Percentiles rank a stretch among this genome's conserved stretches.
phyloP scores from a whole-genome alignment of 2,113 vertebrate genomes.

The Colaptes auratus region DNA sequence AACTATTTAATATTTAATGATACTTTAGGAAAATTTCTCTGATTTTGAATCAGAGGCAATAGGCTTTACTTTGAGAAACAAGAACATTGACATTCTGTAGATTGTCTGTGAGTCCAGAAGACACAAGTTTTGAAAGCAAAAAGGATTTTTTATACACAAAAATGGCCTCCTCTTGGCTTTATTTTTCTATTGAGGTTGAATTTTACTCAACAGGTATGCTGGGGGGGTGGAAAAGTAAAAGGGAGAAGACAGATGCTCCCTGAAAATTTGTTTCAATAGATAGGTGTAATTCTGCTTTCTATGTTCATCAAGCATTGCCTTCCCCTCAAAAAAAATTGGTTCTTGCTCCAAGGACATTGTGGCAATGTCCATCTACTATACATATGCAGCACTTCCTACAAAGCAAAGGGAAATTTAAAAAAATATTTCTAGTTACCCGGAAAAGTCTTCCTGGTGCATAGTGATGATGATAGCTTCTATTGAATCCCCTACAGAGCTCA shows the following conservation, averaged over 20 bases:
- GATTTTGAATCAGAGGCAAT: background rate
- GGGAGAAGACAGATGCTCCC: background rate
- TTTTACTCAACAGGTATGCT: background rate
- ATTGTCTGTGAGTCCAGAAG: background rate
- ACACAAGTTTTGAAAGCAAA: background rate
- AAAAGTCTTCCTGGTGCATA: conserved; percentile 96
- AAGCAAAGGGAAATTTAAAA: background rate
- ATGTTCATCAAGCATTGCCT: background rate
- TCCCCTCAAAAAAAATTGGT: background rate
- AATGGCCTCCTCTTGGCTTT: background rate
- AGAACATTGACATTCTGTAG: background rate
- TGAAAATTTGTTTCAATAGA: background rate
- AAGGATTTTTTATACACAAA: background rate
- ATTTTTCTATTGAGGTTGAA: background rate
- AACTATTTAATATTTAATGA: background rate
- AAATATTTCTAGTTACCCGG: conserved; percentile 80
- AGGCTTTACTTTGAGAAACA: background rate
- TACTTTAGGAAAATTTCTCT: background rate
- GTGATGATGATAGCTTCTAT: conserved; percentile 97
- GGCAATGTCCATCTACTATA: conserved; percentile 24
- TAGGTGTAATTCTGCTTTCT: background rate
- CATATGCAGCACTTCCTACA: background rate
- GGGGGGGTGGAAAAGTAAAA: background rate
- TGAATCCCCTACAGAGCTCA: conserved; percentile 93
- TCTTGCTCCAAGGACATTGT: conserved; percentile 17